Percentiles rank a stretch among this genome's conserved stretches.
Evolutionary conservation across 2,888 invertebrate species (phyloP).

Genomic region (Drosophila multiciliata): DNA sequence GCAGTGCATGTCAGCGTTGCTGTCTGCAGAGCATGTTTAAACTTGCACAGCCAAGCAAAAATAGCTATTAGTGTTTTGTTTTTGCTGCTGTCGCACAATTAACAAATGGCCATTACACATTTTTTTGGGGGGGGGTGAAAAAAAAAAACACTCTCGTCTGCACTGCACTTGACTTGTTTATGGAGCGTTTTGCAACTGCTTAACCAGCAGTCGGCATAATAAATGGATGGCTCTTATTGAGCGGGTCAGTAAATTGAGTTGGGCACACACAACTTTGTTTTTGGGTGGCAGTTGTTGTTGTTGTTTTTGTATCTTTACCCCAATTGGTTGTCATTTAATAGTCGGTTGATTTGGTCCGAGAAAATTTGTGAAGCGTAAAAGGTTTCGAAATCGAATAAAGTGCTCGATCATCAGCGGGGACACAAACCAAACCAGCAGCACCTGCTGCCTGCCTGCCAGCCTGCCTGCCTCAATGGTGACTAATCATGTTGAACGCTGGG

Average conservation of each 20-base stretch:
- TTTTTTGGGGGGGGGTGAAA: too few relatives aligned
- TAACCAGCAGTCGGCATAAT: slow-evolving; percentile 31
- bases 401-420: slow-evolving; percentile 59
- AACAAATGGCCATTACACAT: neutral
- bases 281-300: neutral
- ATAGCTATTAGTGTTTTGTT: neutral
- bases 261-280: slow-evolving; percentile 20
- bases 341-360: slow-evolving; percentile 9
- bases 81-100: slow-evolving; percentile 7
- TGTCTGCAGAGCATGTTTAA: slow-evolving; percentile 8
- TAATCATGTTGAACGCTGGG: slow-evolving; percentile 59
- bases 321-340: slow-evolving; percentile 37
- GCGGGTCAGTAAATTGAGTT: slow-evolving; percentile 32
- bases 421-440: slow-evolving; percentile 11
- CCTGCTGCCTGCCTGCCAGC: slow-evolving; percentile 24
- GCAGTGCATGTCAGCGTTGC: neutral
- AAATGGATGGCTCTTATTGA: slow-evolving; percentile 40
- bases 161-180: slow-evolving; percentile 12
- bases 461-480: slow-evolving; percentile 38
- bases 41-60: neutral
- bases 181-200: neutral
- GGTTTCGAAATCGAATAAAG: slow-evolving; percentile 35
- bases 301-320: neutral
- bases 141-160: neutral
- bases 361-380: slow-evolving; percentile 21